These are phyloP conservation scores for Noctua janthe DNA, from an alignment of 2,888 invertebrate species.

Conservation along the genomic window DNA sequence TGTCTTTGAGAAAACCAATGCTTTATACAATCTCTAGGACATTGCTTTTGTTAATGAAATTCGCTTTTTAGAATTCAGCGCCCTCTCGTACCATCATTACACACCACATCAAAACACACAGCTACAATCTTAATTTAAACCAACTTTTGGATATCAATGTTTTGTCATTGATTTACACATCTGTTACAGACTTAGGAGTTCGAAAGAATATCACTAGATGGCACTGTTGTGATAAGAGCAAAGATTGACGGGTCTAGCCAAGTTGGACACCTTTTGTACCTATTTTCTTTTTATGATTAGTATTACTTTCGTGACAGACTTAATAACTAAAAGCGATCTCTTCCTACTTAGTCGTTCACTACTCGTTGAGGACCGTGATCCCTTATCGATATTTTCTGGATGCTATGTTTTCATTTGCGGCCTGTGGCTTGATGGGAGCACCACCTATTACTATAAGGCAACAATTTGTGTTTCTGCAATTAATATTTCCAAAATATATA, in stretches of 20 bases:
- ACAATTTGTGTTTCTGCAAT: background rate
- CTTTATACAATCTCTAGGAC: background rate
- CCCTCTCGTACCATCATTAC: background rate
- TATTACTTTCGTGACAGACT: background rate
- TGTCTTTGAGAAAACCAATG: background rate
- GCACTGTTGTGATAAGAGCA: background rate
- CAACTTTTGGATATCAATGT: background rate
- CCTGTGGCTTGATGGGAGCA: background rate
- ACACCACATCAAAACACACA: background rate
- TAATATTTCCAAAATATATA: background rate
- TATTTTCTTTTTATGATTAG: background rate
- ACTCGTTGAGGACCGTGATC: background rate
- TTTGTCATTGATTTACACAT: background rate
- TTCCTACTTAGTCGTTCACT: background rate
- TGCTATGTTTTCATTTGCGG: background rate
- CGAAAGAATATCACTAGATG: constrained; percentile 18
- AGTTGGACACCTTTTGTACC: background rate
- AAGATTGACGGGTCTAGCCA: background rate
- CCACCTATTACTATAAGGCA: too few relatives aligned
- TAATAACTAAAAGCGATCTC: background rate
- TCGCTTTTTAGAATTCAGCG: background rate
- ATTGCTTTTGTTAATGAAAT: background rate
- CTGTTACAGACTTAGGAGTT: background rate
- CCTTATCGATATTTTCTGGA: background rate
- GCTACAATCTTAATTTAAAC: background rate